Percentiles rank a stretch among this genome's conserved stretches.
phyloP scores from a whole-genome alignment of 2,113 vertebrate genomes.

The Dascyllus trimaculatus region DNA sequence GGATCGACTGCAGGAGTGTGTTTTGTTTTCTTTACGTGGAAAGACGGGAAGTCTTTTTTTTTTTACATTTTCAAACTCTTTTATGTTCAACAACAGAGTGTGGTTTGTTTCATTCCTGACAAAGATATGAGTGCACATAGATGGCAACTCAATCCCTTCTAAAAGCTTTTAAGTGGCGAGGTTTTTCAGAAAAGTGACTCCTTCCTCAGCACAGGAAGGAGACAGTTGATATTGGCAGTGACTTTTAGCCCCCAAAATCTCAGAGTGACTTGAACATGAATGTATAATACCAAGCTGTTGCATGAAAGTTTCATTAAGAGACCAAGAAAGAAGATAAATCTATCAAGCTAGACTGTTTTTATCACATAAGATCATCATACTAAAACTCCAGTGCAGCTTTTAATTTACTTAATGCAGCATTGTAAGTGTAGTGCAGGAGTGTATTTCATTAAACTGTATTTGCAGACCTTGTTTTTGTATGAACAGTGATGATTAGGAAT shows the following conservation, averaged over 20 bases:
- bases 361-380: background rate
- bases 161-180: constrained; percentile 37
- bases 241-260: constrained; percentile 13
- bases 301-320: background rate
- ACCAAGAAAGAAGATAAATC: background rate
- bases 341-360: background rate
- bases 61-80: constrained; percentile 5
- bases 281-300: background rate
- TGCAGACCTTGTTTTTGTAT: constrained; percentile 15
- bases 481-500: constrained; percentile 3
- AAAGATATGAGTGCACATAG: constrained; percentile 19
- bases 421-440: background rate
- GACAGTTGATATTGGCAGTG: constrained; percentile 24
- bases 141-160: constrained; percentile 50
- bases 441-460: background rate
- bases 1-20: background rate
- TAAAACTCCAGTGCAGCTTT: background rate
- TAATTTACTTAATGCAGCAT: background rate
- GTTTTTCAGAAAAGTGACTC: constrained; percentile 17
- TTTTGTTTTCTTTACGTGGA: background rate
- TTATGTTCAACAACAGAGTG: constrained; percentile 12
- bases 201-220: constrained; percentile 27
- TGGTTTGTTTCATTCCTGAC: constrained; percentile 15
- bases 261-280: constrained; percentile 1
- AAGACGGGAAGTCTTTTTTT: constrained; percentile 18